phyloP scores from a whole-genome alignment of 1,140 invertebrate genomes.

The Drosophila cardini region DNA sequence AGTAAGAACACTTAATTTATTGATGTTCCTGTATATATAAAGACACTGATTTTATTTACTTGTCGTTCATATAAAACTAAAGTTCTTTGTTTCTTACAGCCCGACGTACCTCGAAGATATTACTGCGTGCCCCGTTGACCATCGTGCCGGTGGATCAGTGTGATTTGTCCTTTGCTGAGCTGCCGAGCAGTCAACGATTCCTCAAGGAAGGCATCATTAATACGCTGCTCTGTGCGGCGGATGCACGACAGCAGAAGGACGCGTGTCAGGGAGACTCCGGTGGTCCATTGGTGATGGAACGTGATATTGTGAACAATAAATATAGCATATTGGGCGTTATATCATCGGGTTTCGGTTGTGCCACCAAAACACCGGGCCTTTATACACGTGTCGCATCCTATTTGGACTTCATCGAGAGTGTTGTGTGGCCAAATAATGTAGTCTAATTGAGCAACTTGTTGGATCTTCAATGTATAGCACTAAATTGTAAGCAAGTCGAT shows the following conservation, averaged over 20 bases:
- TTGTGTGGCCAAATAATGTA: slow-evolving; percentile 86
- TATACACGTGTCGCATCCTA: slow-evolving; percentile 88
- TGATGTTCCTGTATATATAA: no score
- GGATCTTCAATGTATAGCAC: slow-evolving; percentile 29
- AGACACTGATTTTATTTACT: background rate
- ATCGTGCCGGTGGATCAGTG: slow-evolving; percentile 58
- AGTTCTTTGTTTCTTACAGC: slow-evolving; percentile 28
- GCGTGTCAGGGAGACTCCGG: slow-evolving; percentile 89
- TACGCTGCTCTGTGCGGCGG: slow-evolving; percentile 86
- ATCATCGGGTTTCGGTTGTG: slow-evolving; percentile 89
- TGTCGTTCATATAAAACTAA: background rate
- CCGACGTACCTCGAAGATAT: slow-evolving; percentile 51
- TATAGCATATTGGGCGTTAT: slow-evolving; percentile 86
- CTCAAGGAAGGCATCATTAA: slow-evolving; percentile 54
- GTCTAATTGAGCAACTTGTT: background rate
- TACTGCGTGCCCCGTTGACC: slow-evolving; percentile 63
- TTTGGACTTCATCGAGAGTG: slow-evolving; percentile 88
- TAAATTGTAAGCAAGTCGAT: slow-evolving; percentile 36
- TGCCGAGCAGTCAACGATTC: slow-evolving; percentile 7
- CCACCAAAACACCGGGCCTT: slow-evolving; percentile 86
- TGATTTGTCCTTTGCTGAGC: slow-evolving; percentile 38
- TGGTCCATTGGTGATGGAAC: slow-evolving; percentile 86
- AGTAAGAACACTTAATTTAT: slow-evolving; percentile 47
- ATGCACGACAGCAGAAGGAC: slow-evolving; percentile 85
- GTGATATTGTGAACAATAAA: slow-evolving; percentile 50